Conservation (phyloP, 1,140 invertebrate species). For the Eriocheir sinensis region DNA sequence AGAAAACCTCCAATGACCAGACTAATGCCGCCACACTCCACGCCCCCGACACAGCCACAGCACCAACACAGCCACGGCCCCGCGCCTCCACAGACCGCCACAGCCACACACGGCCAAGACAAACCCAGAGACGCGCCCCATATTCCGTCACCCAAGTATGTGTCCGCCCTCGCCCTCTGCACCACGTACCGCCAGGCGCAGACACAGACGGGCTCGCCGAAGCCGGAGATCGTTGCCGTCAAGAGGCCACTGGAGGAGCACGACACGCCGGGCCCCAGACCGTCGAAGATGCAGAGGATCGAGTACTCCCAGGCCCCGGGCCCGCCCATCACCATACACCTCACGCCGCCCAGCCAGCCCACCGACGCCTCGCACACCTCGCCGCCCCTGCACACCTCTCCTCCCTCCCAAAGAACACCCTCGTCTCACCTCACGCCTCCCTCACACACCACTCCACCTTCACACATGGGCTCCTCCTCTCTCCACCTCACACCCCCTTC, state of each 20-base stretch:
- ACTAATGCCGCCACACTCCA: slow-evolving; percentile 32
- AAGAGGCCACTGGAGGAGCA: slow-evolving; percentile 39
- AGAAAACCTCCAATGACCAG: slow-evolving; percentile 27
- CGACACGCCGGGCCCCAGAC: not conserved
- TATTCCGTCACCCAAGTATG: slow-evolving; percentile 15
- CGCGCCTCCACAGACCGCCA: not conserved
- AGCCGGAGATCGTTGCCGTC: not conserved
- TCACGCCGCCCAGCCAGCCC: slow-evolving; percentile 39
- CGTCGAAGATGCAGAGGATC: slow-evolving; percentile 20
- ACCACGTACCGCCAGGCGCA: not conserved
- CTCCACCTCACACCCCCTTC: not conserved
- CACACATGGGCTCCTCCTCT: slow-evolving; percentile 31
- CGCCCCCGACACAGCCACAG: not conserved
- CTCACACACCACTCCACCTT: slow-evolving; percentile 30
- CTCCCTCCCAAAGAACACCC: slow-evolving; percentile 38
- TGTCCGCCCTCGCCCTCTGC: not conserved
- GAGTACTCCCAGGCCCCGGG: slow-evolving; percentile 9
- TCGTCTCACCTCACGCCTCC: slow-evolving; percentile 29
- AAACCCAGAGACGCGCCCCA: slow-evolving; percentile 33
- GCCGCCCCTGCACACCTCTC: not conserved
- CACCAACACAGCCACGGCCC: not conserved
- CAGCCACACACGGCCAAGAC: not conserved
- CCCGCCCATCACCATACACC: slow-evolving; percentile 13
- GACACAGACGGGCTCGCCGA: not conserved
- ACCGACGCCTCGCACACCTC: slow-evolving; percentile 16